These are phyloP conservation scores for Torymus tubicola DNA, from an alignment of 2,888 invertebrate genomes.

Conservation along the genomic window DNA sequence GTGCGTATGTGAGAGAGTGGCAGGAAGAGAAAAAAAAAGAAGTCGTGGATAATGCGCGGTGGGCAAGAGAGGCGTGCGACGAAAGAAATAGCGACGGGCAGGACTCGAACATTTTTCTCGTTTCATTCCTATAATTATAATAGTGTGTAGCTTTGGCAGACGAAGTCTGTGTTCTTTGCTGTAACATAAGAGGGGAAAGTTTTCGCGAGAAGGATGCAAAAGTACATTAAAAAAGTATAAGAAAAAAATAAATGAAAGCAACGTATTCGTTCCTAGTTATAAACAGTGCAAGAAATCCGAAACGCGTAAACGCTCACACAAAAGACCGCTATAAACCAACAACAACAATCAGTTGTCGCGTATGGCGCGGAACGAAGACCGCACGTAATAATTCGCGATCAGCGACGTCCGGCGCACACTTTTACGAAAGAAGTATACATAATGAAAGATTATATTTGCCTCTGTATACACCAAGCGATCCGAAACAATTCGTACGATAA, in stretches of 20 bases:
- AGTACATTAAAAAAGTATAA: not conserved
- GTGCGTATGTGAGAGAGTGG: no score
- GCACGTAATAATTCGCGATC: not conserved
- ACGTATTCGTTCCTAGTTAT: constrained; percentile 64
- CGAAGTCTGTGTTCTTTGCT: constrained; percentile 59
- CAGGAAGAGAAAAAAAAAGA: no score
- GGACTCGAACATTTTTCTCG: not conserved
- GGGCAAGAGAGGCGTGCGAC: no score
- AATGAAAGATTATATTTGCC: not conserved
- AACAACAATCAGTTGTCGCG: no score
- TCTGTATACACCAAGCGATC: no score
- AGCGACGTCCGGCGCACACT: constrained; percentile 1
- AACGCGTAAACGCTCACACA: not conserved
- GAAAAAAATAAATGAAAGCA: constrained; percentile 7
- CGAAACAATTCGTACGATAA: not conserved
- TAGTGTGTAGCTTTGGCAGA: constrained; percentile 23
- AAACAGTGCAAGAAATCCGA: constrained; percentile 57
- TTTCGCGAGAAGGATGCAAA: no score
- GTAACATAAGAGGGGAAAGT: constrained; percentile 55
- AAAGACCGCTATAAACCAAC: no score
- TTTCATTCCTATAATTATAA: constrained; percentile 20
- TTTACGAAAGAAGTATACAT: not conserved
- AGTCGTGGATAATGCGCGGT: no score
- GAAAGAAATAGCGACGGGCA: no score
- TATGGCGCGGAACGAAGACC: no score